Conservation (phyloP, 2,797 vertebrate species). For the Phoeniculus purpureus region DNA sequence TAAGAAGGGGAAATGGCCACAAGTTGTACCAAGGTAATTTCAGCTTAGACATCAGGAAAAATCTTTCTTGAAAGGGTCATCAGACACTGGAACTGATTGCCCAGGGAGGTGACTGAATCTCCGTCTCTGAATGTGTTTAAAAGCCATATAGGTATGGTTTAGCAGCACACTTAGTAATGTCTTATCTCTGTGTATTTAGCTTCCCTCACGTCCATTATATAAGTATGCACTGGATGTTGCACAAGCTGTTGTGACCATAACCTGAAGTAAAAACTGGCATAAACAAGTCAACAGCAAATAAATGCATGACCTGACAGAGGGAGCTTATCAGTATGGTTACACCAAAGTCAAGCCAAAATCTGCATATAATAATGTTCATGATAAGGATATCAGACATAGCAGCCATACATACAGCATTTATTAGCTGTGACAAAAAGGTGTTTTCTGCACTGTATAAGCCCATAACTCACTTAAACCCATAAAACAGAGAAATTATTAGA, state of each 20-base stretch:
- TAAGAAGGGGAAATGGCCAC: too few relatives aligned
- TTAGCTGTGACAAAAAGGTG: neutral
- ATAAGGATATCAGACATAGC: neutral
- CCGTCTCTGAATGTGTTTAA: too few relatives aligned
- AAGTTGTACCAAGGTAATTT: too few relatives aligned
- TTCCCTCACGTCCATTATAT: neutral
- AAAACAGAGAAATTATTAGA: neutral
- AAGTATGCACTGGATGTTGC: neutral
- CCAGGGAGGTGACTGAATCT: too few relatives aligned
- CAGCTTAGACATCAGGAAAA: too few relatives aligned
- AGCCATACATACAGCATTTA: neutral
- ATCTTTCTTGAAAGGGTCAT: too few relatives aligned
- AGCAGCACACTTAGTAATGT: too few relatives aligned
- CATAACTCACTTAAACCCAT: neutral
- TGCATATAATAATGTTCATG: neutral
- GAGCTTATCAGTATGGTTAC: neutral
- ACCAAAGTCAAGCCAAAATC: neutral
- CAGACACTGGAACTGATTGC: too few relatives aligned
- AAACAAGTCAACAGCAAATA: neutral
- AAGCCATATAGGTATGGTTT: too few relatives aligned
- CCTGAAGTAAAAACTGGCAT: neutral
- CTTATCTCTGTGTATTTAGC: neutral
- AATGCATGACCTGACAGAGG: neutral
- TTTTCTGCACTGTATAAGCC: neutral
- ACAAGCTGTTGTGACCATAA: neutral